Evolutionary conservation across 2,113 vertebrate species (phyloP), one percentile per base, ranked within the genome.

Genomic region (Oxyura jamaicensis): DNA sequence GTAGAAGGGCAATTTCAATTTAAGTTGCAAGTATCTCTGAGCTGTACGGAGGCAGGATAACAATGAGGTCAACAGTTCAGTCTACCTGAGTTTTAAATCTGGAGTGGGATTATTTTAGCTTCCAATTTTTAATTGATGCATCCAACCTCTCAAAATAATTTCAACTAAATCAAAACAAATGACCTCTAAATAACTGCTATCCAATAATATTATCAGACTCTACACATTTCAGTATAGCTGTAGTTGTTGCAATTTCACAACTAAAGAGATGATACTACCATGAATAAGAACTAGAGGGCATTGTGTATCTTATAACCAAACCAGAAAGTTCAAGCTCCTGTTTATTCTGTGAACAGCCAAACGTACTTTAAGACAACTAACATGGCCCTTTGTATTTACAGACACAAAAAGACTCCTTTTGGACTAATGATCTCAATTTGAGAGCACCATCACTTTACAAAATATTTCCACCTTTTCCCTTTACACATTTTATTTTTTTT

Each of bases 281-380:
- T 8, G 88, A 96, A 62, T 94, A 93, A 95, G 95, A 96, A 95
- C 97, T 97, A 98, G 97, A 97, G 96, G 96, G 96, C 97, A 93
- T 92, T 97, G 93, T 96, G 80, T 83, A 77, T 94, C 90, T 93
- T 96, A 86, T 39, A 97, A 97, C 72, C 25, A 56, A 92, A 80
- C 20, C 5, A 83, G 71, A 62, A 36, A 53, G 48, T 79, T 77
- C 85, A 35, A 50, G 8, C 21, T 50, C n/a, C 76, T 91, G 56
- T 78, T 74, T 68, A 86, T 91, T 94, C 59, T 76, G 72, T 78
- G 66, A 88, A 94, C 74, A 83, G 79, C 56, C 88, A 86, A 83
- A 85, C 36, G 74, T 75, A 41, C 85, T 79, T 92, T 93, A 92
- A 97, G 96, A 94, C 79, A 97, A 91, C 88, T 65, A 95, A 56